These are phyloP conservation scores for Conus canariensis DNA, from an alignment of 2,888 invertebrate species.

Conservation along the genomic window DNA sequence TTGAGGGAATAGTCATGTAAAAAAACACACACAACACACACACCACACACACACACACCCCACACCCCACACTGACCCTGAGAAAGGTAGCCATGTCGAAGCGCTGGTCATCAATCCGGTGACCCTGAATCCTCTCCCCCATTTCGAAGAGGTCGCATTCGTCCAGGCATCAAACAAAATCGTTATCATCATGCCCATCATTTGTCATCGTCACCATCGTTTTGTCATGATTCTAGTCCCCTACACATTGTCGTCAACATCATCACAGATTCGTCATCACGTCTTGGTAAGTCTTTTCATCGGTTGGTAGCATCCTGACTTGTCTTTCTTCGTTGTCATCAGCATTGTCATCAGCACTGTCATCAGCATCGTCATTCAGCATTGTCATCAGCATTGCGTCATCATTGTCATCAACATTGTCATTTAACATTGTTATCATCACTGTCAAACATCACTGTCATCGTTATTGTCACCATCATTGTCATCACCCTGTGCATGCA, in stretches of 20 bases:
- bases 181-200: slow-evolving; percentile 24
- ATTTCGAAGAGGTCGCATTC: slow-evolving; percentile 88
- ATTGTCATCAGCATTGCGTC: too few species aligned
- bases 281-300: too few species aligned
- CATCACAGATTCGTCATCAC: too few species aligned
- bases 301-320: too few species aligned
- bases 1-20: too few species aligned
- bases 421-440: background rate
- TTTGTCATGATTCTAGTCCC: background rate
- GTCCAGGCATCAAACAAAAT: slow-evolving; percentile 60
- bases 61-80: slow-evolving; percentile 60
- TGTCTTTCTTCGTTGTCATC: too few species aligned
- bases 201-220: background rate
- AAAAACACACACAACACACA: too few species aligned
- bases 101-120: slow-evolving; percentile 97
- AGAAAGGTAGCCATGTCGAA: slow-evolving; percentile 88
- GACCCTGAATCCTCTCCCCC: slow-evolving; percentile 95
- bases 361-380: background rate
- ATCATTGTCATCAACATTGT: background rate
- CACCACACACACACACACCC: too few species aligned
- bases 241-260: background rate
- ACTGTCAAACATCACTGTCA: too few species aligned
- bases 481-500: too few species aligned
- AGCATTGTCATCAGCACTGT: background rate
- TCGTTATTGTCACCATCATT: too few species aligned